phyloP scores from a whole-genome alignment of 2,113 vertebrate genomes.

The Dunckerocampus dactyliophorus region DNA sequence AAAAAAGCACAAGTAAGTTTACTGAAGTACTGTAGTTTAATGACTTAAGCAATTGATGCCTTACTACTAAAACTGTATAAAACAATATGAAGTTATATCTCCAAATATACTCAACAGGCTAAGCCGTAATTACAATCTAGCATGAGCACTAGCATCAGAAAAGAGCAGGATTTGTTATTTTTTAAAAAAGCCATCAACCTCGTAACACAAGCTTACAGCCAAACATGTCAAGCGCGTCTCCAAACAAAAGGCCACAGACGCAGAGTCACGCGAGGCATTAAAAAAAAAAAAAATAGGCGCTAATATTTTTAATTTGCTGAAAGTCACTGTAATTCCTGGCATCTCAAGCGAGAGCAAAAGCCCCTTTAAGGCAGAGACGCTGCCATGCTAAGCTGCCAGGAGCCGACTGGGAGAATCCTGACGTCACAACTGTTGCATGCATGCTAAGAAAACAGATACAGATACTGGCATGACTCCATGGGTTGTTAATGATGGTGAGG shows the following conservation, averaged over 20 bases:
- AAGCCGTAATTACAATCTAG: too few species aligned
- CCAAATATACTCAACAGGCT: too few species aligned
- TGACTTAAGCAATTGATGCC: too few species aligned
- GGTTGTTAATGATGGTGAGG: not conserved
- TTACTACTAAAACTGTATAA: too few species aligned
- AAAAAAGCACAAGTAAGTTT: too few species aligned
- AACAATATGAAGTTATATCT: too few species aligned
- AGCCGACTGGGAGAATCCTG: slow-evolving; percentile 3
- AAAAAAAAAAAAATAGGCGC: not conserved
- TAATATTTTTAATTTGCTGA: slow-evolving; percentile 21
- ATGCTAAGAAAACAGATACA: too few species aligned
- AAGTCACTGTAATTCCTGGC: slow-evolving; percentile 9
- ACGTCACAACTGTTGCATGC: not conserved
- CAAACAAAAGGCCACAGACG: slow-evolving; percentile 18
- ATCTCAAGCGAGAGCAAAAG: slow-evolving; percentile 10
- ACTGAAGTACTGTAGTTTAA: too few species aligned
- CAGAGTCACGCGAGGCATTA: slow-evolving; percentile 4
- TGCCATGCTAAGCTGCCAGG: not conserved
- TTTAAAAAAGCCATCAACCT: slow-evolving; percentile 8
- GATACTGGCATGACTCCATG: too few species aligned
- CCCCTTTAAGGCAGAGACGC: not conserved
- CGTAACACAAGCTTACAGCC: not conserved
- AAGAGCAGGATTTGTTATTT: not conserved
- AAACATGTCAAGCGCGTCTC: not conserved
- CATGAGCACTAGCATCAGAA: not conserved